Conservation (phyloP, 2,797 vertebrate genomes). For the Channallabes apus region DNA sequence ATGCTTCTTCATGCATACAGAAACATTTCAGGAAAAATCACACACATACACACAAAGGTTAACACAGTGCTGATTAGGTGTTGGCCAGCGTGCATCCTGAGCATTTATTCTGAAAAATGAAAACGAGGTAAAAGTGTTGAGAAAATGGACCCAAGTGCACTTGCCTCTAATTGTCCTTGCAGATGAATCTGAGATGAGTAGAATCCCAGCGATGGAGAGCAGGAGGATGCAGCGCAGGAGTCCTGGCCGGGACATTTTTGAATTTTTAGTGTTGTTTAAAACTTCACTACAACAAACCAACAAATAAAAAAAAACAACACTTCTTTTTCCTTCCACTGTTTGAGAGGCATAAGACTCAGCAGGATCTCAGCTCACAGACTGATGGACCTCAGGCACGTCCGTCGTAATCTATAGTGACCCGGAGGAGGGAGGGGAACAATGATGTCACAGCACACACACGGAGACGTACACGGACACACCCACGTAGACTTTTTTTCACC, state of each 20-base stretch:
- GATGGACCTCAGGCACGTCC: conserved; percentile 49
- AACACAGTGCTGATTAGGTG: too few species aligned
- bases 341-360: neutral
- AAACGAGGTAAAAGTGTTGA: neutral
- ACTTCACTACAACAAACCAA: neutral
- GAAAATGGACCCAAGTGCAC: conserved; percentile 41
- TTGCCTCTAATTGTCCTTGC: conserved; percentile 63
- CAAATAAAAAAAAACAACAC: neutral
- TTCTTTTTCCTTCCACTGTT: neutral
- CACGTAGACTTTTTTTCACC: conserved; percentile 21
- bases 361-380: conserved; percentile 51
- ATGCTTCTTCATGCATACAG: neutral
- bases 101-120: neutral
- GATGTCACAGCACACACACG: conserved; percentile 55
- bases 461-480: conserved; percentile 40
- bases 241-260: conserved; percentile 38
- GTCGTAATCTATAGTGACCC: conserved; percentile 65
- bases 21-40: neutral
- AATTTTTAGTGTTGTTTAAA: too few species aligned
- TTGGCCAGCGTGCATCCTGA: neutral
- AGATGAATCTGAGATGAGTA: conserved; percentile 52
- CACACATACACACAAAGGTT: neutral
- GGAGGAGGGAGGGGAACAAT: conserved; percentile 63
- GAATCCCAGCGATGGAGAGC: conserved; percentile 54
- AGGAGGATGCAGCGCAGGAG: conserved; percentile 49